A percentile compares a stretch with the other conserved stretches of the same genome.
phyloP scores from a whole-genome alignment of 2,113 vertebrate species.

The Falco punctatus region DNA sequence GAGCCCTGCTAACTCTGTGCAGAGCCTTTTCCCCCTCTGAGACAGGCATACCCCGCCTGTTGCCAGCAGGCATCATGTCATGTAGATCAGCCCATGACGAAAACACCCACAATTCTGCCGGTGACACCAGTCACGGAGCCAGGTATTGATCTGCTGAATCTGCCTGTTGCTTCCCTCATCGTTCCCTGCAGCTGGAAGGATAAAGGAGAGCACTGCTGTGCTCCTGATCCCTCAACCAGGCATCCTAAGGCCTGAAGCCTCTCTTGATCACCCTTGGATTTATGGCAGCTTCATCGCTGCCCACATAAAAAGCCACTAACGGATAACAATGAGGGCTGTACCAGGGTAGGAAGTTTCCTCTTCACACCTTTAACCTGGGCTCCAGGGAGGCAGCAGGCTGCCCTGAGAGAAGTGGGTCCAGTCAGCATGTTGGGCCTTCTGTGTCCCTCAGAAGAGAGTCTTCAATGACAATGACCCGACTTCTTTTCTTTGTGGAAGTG shows the following conservation, averaged over 20 bases:
- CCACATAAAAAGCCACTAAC: background rate
- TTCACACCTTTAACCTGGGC: background rate
- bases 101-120: background rate
- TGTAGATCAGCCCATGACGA: background rate
- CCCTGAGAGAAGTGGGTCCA: background rate
- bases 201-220: too few relatives aligned
- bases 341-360: background rate
- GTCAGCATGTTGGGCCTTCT: background rate
- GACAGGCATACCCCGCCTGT: background rate
- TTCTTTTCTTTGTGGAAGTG: background rate
- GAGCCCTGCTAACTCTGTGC: background rate
- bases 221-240: background rate
- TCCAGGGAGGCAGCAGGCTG: background rate
- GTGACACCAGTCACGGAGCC: background rate
- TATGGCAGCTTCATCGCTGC: background rate
- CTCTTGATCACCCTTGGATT: background rate
- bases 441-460: background rate
- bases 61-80: too few relatives aligned
- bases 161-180: too few relatives aligned
- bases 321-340: background rate
- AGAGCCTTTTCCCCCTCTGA: background rate
- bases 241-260: background rate
- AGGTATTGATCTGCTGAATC: background rate
- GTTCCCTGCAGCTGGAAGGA: too few relatives aligned
- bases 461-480: background rate